These are phyloP conservation scores for Dicranocentrus wangi DNA, from an alignment of 2,888 invertebrate genomes.

Conservation along the genomic window DNA sequence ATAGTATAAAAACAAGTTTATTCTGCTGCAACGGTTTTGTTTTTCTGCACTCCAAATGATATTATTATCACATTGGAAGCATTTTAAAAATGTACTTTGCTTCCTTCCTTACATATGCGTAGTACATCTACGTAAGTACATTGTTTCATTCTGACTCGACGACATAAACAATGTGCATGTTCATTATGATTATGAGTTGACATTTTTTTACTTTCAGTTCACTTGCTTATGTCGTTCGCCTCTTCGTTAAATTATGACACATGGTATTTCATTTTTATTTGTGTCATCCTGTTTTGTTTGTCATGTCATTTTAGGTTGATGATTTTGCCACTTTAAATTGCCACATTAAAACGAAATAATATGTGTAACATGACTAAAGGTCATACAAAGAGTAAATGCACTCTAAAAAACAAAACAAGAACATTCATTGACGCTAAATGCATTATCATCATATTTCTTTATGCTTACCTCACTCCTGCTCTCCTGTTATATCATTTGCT, in stretches of 20 bases:
- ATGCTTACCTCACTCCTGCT: too few relatives aligned
- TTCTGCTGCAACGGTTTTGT: too few relatives aligned
- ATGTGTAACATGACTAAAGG: conserved; percentile 1
- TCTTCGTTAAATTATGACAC: conserved; percentile 33
- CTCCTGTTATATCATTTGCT: too few relatives aligned
- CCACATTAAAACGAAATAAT: not conserved
- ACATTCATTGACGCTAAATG: too few relatives aligned
- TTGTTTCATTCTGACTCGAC: too few relatives aligned
- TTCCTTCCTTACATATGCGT: too few relatives aligned
- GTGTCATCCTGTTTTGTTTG: conserved; percentile 58
- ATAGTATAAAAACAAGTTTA: too few relatives aligned
- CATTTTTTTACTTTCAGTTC: conserved; percentile 18
- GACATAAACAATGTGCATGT: not conserved
- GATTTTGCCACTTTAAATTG: conserved; percentile 36
- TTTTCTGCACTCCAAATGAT: too few relatives aligned
- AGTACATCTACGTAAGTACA: too few relatives aligned
- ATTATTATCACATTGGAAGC: too few relatives aligned
- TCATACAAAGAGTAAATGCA: not conserved
- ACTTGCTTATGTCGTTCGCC: not conserved
- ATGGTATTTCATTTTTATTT: conserved; percentile 47
- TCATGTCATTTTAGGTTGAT: conserved; percentile 36
- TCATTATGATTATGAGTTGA: conserved; percentile 37
- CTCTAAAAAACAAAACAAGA: not conserved
- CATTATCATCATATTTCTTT: too few relatives aligned
- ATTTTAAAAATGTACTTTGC: too few relatives aligned